Evolutionary conservation across 2,797 vertebrate genomes (phyloP), one percentile per base, ranked within the genome.

Genomic region (Vipera ursinii): DNA sequence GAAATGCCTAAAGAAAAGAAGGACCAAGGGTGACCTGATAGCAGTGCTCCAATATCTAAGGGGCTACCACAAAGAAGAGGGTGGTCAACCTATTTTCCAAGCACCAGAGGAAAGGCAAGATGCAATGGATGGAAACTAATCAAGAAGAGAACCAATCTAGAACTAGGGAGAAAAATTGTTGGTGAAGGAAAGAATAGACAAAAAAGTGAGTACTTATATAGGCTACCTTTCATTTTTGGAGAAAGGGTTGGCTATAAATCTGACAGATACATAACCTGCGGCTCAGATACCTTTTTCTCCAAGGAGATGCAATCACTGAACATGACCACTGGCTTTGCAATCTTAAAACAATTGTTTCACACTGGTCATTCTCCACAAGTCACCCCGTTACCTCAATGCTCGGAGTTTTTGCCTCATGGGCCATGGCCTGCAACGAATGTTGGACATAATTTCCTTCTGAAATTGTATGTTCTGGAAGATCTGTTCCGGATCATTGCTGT

Each of bases 381-480:
- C 17, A 48, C 73, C 73, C 7, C 3, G 90, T 97, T 98, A 99
- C 99, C 98, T 99, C 61, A 99, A 97, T 0, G 97, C 98, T 97
- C 97, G 97, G 53, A 99, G 98, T 97, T 99, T 99, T 96, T 99
- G 98, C 93, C 98, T 98, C 98, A 99, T 99, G 0, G 98, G 98
- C 99, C 99, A 99, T 0, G 99, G 98, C 95, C 98, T 97, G 95
- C 98, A 98, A 92, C 98, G 98, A 93, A 99, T 99, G 93, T 99
- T 99, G 92, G 99, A 98, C 82, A 99, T 98, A 55, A 99, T 98
- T 93, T 99, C 99, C 94, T 99, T 99, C 97, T 99, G 99, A 95
- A 98, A 98, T 97, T 99, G 99, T 95, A 99, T 99, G 95, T 99
- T 99, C 98, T 99, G 99, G 94, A 99, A 99, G 97, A 99, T 98